phyloP scores from a whole-genome alignment of 2,888 invertebrate genomes.

The Drosophila prostipennis region DNA sequence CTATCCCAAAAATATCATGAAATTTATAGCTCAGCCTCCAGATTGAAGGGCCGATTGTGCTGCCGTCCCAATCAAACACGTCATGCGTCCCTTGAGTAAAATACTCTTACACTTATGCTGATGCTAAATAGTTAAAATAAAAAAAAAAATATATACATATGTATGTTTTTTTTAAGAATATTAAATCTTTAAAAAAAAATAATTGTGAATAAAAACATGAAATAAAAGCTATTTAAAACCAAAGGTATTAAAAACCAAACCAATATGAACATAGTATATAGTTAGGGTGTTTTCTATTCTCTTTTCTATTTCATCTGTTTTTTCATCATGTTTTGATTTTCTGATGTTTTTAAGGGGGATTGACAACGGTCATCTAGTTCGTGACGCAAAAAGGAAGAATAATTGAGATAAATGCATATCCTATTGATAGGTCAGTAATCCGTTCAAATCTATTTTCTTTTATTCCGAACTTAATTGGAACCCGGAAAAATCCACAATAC shows the following conservation, averaged over 20 bases:
- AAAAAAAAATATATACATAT: no score
- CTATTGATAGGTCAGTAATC: constrained; percentile 16
- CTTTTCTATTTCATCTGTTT: background rate
- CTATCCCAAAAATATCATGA: constrained; percentile 25
- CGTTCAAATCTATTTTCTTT: background rate
- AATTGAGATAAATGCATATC: constrained; percentile 10
- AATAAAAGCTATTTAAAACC: background rate
- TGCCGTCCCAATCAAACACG: constrained; percentile 5
- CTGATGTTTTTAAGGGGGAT: constrained; percentile 6
- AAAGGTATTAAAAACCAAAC: no score
- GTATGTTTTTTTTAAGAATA: no score
- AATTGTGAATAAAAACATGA: background rate
- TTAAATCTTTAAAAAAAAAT: no score
- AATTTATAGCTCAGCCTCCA: constrained; percentile 22
- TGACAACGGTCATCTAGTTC: constrained; percentile 19
- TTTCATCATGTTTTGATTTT: constrained; percentile 10
- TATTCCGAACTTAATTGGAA: constrained; percentile 25
- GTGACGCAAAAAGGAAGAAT: background rate
- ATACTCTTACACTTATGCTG: background rate
- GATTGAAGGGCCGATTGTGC: constrained; percentile 1
- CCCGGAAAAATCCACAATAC: background rate
- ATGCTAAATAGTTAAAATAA: background rate
- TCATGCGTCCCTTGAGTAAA: constrained; percentile 8
- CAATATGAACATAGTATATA: background rate
- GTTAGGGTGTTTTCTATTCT: background rate